Conservation (phyloP, 2,888 invertebrate species). For the Ophion ellenae region DNA sequence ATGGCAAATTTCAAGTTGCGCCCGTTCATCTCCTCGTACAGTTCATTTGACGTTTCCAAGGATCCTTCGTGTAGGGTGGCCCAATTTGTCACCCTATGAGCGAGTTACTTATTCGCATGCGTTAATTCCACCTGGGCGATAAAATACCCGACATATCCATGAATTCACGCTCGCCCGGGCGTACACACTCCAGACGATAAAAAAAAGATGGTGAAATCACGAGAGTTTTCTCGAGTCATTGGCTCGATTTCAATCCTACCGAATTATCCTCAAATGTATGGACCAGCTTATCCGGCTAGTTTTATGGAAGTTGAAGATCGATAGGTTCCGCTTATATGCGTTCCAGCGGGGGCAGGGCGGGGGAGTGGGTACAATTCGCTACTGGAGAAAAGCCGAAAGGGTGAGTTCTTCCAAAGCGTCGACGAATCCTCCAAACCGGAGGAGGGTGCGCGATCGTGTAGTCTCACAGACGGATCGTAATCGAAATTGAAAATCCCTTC, state of each 20-base stretch:
- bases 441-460: constrained; percentile 19
- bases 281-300: constrained; percentile 67
- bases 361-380: constrained; percentile 38
- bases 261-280: constrained; percentile 67
- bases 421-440: constrained; percentile 34
- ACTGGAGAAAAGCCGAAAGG: constrained; percentile 39
- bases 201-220: constrained; percentile 52
- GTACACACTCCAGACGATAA: constrained; percentile 35
- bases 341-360: constrained; percentile 35
- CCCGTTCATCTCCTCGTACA: background rate
- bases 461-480: constrained; percentile 39
- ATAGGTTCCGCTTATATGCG: constrained; percentile 49
- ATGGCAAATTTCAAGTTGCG: background rate
- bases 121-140: constrained; percentile 46
- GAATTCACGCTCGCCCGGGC: constrained; percentile 29
- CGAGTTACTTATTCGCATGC: constrained; percentile 15
- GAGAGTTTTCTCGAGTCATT: constrained; percentile 66
- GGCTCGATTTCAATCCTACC: constrained; percentile 68
- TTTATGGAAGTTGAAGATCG: constrained; percentile 68
- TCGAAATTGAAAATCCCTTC: constrained; percentile 64
- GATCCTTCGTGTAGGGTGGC: background rate
- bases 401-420: constrained; percentile 49
- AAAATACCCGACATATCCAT: constrained; percentile 58
- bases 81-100: background rate
- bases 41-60: background rate